Percentiles rank a stretch among this genome's conserved stretches.
phyloP scores from a whole-genome alignment of 2,113 vertebrate genomes.

The Coreoperca whiteheadi region DNA sequence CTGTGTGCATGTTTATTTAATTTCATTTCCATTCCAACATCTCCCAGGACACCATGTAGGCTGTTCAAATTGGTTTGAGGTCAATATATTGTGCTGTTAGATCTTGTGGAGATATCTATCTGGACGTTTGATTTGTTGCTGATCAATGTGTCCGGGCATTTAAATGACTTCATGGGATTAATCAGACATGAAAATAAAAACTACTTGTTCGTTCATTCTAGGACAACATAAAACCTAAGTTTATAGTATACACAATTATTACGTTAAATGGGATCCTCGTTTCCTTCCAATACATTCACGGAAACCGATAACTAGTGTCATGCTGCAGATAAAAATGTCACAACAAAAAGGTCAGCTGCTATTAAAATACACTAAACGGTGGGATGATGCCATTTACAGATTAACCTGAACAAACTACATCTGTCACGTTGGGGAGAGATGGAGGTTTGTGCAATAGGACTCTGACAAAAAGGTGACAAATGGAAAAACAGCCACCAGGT shows the following conservation, averaged over 20 bases:
- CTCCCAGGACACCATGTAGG: too few relatives aligned
- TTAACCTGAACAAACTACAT: not conserved
- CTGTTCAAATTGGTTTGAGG: not conserved
- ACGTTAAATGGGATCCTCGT: not conserved
- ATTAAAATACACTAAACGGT: not conserved
- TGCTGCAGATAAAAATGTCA: not conserved
- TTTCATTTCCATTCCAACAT: too few relatives aligned
- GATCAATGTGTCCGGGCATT: too few relatives aligned
- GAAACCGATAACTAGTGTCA: not conserved
- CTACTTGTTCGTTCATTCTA: not conserved
- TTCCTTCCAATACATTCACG: not conserved
- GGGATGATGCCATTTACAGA: not conserved
- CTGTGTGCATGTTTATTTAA: too few relatives aligned
- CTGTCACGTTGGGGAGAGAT: not conserved
- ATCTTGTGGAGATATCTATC: too few relatives aligned
- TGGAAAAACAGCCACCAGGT: constrained; percentile 17
- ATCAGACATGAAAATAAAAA: not conserved
- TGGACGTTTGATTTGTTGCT: too few relatives aligned
- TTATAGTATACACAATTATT: not conserved
- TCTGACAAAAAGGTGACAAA: constrained; percentile 10
- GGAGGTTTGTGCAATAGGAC: not conserved
- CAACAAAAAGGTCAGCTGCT: not conserved
- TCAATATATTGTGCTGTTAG: too few relatives aligned
- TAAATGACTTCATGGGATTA: too few relatives aligned
- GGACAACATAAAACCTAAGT: not conserved